Evolutionary conservation across 2,888 invertebrate species (phyloP), one percentile per base, ranked within the genome.

Genomic region (Ectemnius cavifrons): DNA sequence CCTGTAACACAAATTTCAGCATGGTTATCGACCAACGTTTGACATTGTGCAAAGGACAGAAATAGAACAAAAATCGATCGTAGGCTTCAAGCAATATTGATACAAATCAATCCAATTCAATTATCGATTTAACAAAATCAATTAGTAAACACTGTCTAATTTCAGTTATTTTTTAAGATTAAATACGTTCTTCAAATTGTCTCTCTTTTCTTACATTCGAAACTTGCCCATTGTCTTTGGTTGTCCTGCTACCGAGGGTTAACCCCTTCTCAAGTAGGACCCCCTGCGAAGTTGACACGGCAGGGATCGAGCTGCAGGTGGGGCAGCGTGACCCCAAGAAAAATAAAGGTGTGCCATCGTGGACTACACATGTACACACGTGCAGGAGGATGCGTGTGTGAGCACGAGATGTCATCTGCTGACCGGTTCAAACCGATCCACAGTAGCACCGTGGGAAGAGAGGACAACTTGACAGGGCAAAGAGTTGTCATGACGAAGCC

Each of bases 371-470:
- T 16, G 8, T 37, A 8, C 37, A 63, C 60, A 63, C 58, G 61
- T 27, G 11, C n/a, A 14, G 46, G 58, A 18, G 27, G 57, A 20
- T 68, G 62, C 68, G 47, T 61, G 84, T 84, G 83, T 82, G 80
- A 74, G 79, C 63, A 67, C 61, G 71, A 28, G 80, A 78, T 85
- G 84, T 86, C 87, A 85, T 85, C 84, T 87, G 86, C 85, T 85
- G 87, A 88, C 89, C 89, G 86, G 89, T 88, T 86, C 84, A 71
- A 78, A 79, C 66, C 63, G 66, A 81, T 82, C 82, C 75, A 76
- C 78, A 77, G 85, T 79, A 84, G 84, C 86, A 90, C 89, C 89
- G 89, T 89, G 89, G 88, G 89, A 90, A 89, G 89, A 84, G 67
- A 68, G 68, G 73, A 79, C 81, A 72, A 18, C 6, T 11, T 8